Evolutionary conservation across 2,888 invertebrate genomes (phyloP).

Genomic region (Mystacides longicornis): DNA sequence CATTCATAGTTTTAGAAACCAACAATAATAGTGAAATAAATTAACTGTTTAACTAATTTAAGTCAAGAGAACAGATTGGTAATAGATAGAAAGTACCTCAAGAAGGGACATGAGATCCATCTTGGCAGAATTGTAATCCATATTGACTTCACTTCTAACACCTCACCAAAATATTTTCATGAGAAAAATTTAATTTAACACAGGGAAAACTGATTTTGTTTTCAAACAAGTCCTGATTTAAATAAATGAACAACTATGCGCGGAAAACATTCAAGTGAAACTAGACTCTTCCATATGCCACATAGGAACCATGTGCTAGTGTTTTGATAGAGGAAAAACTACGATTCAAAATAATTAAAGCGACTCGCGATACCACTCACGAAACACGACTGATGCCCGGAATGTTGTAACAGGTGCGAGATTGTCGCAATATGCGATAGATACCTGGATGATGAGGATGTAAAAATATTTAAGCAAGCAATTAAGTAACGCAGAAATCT

Average conservation of each 20-base stretch:
- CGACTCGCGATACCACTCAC: not conserved
- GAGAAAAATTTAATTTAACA: too few relatives aligned
- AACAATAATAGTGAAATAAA: too few relatives aligned
- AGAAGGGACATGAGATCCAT: constrained; percentile 45
- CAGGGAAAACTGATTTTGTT: too few relatives aligned
- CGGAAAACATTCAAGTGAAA: not conserved
- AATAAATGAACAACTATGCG: not conserved
- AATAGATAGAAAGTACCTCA: constrained; percentile 37
- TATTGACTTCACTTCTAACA: constrained; percentile 3
- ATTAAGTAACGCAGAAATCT: not conserved
- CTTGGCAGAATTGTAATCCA: constrained; percentile 39
- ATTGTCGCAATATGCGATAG: not conserved
- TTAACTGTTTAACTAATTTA: too few relatives aligned
- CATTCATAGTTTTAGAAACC: too few relatives aligned
- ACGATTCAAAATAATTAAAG: not conserved
- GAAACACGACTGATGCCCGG: not conserved
- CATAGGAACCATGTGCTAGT: constrained; percentile 2
- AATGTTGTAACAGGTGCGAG: not conserved
- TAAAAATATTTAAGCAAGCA: not conserved
- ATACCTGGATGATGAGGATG: not conserved
- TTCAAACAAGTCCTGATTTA: too few relatives aligned
- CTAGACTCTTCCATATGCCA: not conserved
- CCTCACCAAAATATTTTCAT: too few relatives aligned
- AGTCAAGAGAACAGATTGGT: not conserved
- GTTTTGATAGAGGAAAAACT: not conserved